Base-by-base conservation (phyloP, 2,888 invertebrate species). In the Hirtodrosophila histrioides region DNA sequence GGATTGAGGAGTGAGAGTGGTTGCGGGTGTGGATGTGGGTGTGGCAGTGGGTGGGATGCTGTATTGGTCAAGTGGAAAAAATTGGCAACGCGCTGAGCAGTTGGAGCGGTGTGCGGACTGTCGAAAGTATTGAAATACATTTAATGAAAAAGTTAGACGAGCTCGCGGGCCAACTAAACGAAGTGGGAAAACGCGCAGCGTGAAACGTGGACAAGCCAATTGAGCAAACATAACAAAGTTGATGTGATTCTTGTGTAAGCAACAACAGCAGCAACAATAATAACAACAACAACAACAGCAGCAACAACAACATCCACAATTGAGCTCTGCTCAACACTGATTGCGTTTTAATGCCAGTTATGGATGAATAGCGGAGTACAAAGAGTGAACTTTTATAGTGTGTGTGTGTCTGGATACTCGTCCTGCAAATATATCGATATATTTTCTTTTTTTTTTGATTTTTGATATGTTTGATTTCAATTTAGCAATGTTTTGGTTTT, bases 11-110 rank as follows among this genome's bases (percentile, higher is more conserved):
- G 10, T 10, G 11, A 5, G 24, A 10, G 41, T 2, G 35, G n/a
- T n/a, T n/a, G n/a, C n/a, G n/a, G 36, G 3, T 9, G 2, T 2
- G 36, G 10, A 5, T 8, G 6, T 0, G 39, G 4, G 7, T 33
- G 29, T 39, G 23, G 36, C 3, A 9, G 2, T 2, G 36, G 10
- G 6, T 8, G 6, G 39, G 4, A 5, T 33, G 29, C 35, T 86
- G 86, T 86, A 86, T 83, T 86, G 82, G 82, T 83, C 82, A 83
- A 86, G 86, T 83, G 82, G 84, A 83, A 83, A 74, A 86, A 78
- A 86, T 86, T 86, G 81, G 70, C 70, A 86, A 68, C 40, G 61
- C 62, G 48, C 57, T 43, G 51, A 41, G 62, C 43, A 31, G 29
- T 39, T 24, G 29, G 11, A 29, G 36, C 12, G 37, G 56, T 8